Evolutionary conservation across 2,888 invertebrate genomes (phyloP).

Genomic region (Andrena chrysosceles): DNA sequence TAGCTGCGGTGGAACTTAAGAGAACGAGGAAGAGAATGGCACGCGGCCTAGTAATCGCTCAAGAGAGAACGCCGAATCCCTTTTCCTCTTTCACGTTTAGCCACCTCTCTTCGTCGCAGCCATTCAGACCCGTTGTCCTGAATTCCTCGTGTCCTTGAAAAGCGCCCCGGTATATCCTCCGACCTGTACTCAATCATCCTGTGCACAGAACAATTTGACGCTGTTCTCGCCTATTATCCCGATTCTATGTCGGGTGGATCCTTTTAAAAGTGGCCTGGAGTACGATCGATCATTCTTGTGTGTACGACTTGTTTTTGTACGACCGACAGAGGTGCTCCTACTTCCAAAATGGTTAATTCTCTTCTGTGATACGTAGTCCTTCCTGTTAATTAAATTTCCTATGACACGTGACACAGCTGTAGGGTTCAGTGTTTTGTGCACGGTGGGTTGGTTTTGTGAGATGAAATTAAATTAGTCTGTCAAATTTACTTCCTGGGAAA

Average conservation of each 20-base stretch:
- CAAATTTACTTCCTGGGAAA: too few species aligned
- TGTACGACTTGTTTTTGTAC: background rate
- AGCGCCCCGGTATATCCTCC: constrained; percentile 62
- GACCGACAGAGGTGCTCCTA: too few species aligned
- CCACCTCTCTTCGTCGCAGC: constrained; percentile 10
- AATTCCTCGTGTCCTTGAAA: constrained; percentile 73
- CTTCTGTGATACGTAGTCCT: too few species aligned
- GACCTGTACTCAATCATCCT: constrained; percentile 32
- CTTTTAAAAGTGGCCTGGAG: constrained; percentile 1
- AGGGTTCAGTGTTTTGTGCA: too few species aligned
- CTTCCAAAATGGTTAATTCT: too few species aligned
- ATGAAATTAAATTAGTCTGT: too few species aligned
- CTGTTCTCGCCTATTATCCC: constrained; percentile 25
- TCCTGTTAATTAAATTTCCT: too few species aligned
- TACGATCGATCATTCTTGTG: constrained; percentile 22
- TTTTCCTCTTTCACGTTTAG: constrained; percentile 30
- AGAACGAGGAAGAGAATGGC: constrained; percentile 65
- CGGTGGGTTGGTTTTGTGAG: too few species aligned
- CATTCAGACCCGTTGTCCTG: constrained; percentile 62
- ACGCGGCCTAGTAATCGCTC: constrained; percentile 78
- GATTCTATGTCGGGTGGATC: constrained; percentile 11
- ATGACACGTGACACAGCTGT: too few species aligned
- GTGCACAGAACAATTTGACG: constrained; percentile 32
- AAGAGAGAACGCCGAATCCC: constrained; percentile 71
- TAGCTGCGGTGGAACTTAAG: constrained; percentile 59